phyloP scores from a whole-genome alignment of 30 jellyfish, hydroid and myxozoan genomes.

The Hydractinia echinata region DNA sequence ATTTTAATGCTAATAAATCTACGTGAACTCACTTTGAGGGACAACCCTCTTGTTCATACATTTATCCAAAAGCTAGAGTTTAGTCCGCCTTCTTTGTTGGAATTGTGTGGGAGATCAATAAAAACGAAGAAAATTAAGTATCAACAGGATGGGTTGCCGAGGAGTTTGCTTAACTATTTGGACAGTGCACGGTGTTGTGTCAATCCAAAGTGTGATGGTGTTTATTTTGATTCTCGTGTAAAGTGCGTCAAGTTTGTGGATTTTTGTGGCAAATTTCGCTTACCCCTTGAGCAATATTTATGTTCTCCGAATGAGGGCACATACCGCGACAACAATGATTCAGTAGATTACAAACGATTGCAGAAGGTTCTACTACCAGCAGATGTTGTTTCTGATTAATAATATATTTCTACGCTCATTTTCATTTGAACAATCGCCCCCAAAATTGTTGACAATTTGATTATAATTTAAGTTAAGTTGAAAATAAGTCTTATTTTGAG shows the following conservation, averaged over 20 bases:
- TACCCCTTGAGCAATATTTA: slow-evolving; percentile 90
- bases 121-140: slow-evolving; percentile 48
- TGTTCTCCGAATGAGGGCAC: slow-evolving; percentile 81
- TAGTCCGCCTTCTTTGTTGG: slow-evolving; percentile 93
- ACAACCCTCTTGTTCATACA: slow-evolving; percentile 90
- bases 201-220: slow-evolving; percentile 98
- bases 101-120: slow-evolving; percentile 84
- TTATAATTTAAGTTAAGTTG: too few relatives aligned
- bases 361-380: slow-evolving; percentile 79
- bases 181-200: slow-evolving; percentile 94
- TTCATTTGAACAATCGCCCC: too few relatives aligned
- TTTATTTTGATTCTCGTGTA: slow-evolving; percentile 93
- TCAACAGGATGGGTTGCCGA: slow-evolving; percentile 45
- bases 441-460: too few relatives aligned
- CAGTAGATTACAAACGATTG: slow-evolving; percentile 58
- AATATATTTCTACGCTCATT: too few relatives aligned
- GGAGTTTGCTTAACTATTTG: slow-evolving; percentile 51
- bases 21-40: slow-evolving; percentile 91
- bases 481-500: too few relatives aligned
- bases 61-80: slow-evolving; percentile 79
- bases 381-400: slow-evolving; percentile 7
- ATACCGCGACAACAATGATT: slow-evolving; percentile 20
- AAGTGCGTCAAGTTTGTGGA: slow-evolving; percentile 93
- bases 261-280: slow-evolving; percentile 89
- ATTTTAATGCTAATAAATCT: slow-evolving; percentile 69